Evolutionary conservation across 2,113 vertebrate genomes (phyloP).

Genomic region (Psittacula cyanocephala): DNA sequence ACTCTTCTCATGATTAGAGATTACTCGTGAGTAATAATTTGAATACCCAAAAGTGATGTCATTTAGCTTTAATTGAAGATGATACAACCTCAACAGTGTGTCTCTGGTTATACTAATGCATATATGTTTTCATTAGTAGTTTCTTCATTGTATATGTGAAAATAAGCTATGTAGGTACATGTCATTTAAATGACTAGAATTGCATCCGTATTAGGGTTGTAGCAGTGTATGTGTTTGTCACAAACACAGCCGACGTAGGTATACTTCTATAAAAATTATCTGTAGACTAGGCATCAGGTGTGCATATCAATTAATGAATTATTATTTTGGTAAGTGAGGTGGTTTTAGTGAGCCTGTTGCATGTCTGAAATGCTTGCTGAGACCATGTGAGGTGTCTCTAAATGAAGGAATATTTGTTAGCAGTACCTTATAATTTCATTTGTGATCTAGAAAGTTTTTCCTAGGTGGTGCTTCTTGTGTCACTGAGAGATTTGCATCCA

Average conservation of each 20-base stretch:
- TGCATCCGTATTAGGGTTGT: neutral
- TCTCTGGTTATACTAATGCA: neutral
- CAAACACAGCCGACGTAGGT: neutral
- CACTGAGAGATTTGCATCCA: conserved; percentile 4
- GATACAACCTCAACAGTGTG: neutral
- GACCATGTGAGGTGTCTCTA: neutral
- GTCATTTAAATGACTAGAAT: neutral
- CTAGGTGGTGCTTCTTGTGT: neutral
- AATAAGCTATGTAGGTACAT: neutral
- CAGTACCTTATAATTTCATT: neutral
- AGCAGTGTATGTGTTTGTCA: neutral
- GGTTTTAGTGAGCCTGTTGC: neutral
- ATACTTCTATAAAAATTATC: neutral
- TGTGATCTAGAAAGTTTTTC: conserved; percentile 22
- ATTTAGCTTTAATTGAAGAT: conserved; percentile 46
- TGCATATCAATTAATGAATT: neutral
- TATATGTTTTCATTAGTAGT: neutral
- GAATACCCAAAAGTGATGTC: conserved; percentile 28
- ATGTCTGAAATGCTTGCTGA: neutral
- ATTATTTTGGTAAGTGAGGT: neutral
- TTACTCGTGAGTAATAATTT: conserved; percentile 52
- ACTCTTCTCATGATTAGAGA: conserved; percentile 27
- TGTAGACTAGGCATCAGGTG: fast-evolving
- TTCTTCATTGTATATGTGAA: neutral
- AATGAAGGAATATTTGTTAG: neutral